phyloP scores from a whole-genome alignment of 2,888 invertebrate species.

The Mellilla xanthometata region DNA sequence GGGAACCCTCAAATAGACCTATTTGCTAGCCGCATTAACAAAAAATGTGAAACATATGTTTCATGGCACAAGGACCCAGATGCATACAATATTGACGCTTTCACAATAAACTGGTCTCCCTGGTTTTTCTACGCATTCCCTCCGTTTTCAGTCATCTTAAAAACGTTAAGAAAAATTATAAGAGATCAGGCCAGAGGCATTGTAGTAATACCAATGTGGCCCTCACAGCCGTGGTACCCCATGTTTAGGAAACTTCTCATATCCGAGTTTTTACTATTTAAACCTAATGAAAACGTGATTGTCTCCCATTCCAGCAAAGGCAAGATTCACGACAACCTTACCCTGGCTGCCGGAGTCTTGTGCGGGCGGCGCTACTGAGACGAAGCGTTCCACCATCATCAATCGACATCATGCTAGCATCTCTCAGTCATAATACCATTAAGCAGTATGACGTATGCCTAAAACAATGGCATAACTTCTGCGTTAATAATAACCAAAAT shows the following conservation, averaged over 20 bases:
- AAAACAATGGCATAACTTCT: conserved; percentile 6
- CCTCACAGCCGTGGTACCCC: conserved; percentile 7
- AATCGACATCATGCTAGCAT: conserved; percentile 6
- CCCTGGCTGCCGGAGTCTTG: too few relatives aligned
- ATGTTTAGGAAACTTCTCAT: conserved; percentile 2
- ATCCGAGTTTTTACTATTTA: conserved; percentile 2
- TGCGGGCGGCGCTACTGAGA: background rate
- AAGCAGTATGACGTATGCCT: conserved; percentile 9
- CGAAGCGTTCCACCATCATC: background rate
- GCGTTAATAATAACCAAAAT: too few relatives aligned
- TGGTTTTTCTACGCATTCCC: conserved; percentile 6
- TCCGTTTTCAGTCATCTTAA: conserved; percentile 5
- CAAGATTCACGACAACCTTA: background rate
- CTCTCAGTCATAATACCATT: conserved; percentile 1
- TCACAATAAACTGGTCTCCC: conserved; percentile 4
- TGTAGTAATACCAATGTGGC: conserved; percentile 4
- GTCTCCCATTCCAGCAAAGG: conserved; percentile 5
- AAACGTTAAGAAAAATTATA: conserved; percentile 6
- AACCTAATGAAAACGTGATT: background rate
- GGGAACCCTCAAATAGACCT: background rate
- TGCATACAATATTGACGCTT: conserved; percentile 2
- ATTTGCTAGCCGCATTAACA: background rate
- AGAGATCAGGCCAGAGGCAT: conserved; percentile 2
- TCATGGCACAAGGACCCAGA: conserved; percentile 8
- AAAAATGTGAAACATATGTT: background rate